Evolutionary conservation across 2,797 vertebrate species (phyloP).

Genomic region (Zalophus californianus): DNA sequence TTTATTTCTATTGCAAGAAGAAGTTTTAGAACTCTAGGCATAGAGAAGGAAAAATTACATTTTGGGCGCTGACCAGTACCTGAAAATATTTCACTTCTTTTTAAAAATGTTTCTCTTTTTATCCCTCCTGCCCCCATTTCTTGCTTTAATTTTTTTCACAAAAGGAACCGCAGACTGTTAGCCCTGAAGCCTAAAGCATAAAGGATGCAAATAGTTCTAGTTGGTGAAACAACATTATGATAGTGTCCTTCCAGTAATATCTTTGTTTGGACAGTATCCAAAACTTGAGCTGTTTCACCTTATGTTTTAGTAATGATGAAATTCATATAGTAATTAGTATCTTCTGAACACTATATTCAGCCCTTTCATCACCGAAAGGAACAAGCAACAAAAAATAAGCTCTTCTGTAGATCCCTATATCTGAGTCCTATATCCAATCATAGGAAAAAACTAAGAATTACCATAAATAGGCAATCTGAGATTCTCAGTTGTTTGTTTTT

Average conservation of each 20-base stretch:
- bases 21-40: background rate
- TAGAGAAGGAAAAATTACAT: background rate
- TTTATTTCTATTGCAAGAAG: background rate
- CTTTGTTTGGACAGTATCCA: background rate
- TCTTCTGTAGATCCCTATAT: background rate
- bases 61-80: background rate
- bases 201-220: background rate
- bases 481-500: background rate
- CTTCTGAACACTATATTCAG: background rate
- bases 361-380: background rate
- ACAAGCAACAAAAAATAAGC: background rate
- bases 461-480: background rate
- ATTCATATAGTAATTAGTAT: background rate
- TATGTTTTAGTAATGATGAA: background rate
- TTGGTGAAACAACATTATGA: background rate
- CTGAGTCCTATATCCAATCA: background rate
- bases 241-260: background rate
- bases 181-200: background rate
- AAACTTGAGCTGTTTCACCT: slow-evolving; percentile 19
- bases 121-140: background rate
- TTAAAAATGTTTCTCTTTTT: slow-evolving; percentile 9
- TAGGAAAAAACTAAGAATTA: background rate
- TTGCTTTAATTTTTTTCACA: slow-evolving; percentile 5
- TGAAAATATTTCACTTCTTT: slow-evolving; percentile 1
- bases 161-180: background rate